Base-by-base conservation (phyloP, 2,113 vertebrate species). In the Coregonus clupeaformis region DNA sequence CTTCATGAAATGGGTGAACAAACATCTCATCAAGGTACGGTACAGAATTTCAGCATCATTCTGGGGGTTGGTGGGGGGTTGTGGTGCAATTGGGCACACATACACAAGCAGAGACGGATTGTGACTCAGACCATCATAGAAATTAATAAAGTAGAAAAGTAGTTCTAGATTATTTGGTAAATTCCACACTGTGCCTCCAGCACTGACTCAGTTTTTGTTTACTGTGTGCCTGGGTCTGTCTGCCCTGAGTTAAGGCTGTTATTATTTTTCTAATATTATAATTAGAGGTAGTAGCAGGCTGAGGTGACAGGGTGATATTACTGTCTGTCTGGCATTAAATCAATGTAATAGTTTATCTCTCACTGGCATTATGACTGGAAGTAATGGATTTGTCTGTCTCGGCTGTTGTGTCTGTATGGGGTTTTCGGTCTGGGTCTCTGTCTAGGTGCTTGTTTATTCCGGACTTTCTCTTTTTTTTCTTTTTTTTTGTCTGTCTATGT, bases 1-100 rank as follows among this genome's bases (percentile, higher is more conserved):
- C 2, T 99, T 99, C 92, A 99, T 97, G 29, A 99, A 99, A 91
- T 99, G 98, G 97, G 96, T 99, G 93, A 99, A 99, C 92, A 99
- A 99, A 79, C 97, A 99, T 91, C 94, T 99, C 89, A 99, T 99
- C 93, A 99, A 99, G 96, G 98, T 99, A 90, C 47, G 89, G 20
- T 36, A 55, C 68, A 24, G 20, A 7, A 24, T 7, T 13, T 3
- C 22, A 62, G 62, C n/a, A 16, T 20, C 25, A 18, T 30, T n/a
- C 16, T 36, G 30, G 30, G 12, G 6, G 20, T 60, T 52, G 49
- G 49, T 11, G 36, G 9, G 2, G 36, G 36, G 36, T 42, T 20
- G 18, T 55, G 52, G 52, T 3, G 16, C 49, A 49, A 49, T 49
- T 49, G 47, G 47, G 0, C 16, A 52, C 14, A 49, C 47, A 16